Evolutionary conservation across 2,888 invertebrate genomes (phyloP).

Genomic region (Criorhina ranunculi): DNA sequence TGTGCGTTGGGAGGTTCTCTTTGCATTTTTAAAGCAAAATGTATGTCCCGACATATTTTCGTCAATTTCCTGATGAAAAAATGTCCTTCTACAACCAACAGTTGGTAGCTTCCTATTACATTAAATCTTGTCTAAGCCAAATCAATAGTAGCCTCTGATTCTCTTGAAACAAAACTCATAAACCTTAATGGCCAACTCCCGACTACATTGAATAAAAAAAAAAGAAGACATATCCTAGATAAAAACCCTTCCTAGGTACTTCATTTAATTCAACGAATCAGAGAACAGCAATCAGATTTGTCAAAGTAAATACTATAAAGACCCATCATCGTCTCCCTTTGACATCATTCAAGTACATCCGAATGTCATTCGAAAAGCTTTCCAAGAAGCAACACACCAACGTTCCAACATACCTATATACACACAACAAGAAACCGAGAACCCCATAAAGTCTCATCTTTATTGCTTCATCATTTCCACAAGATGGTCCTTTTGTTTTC

Average conservation of each 20-base stretch:
- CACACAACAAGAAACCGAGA: constrained; percentile 7
- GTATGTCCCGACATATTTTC: no score
- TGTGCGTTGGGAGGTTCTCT: no score
- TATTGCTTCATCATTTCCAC: constrained; percentile 55
- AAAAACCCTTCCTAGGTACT: constrained; percentile 5
- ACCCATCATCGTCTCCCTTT: constrained; percentile 15
- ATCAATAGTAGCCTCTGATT: no score
- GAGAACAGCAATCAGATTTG: constrained; percentile 34
- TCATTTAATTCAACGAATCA: constrained; percentile 6
- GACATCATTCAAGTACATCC: constrained; percentile 22
- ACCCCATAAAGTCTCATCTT: constrained; percentile 40
- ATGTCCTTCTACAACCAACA: no score
- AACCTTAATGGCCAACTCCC: neutral
- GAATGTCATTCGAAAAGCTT: constrained; percentile 11
- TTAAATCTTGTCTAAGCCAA: no score
- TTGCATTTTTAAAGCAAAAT: no score
- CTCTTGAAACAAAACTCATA: neutral
- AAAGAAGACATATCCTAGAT: constrained; percentile 7
- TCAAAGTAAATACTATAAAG: constrained; percentile 17
- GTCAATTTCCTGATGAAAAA: no score
- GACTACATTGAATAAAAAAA: neutral
- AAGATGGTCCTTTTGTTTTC: constrained; percentile 59
- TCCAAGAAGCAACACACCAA: constrained; percentile 24
- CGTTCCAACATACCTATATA: neutral
- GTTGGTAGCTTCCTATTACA: no score